Evolutionary conservation across 2,113 vertebrate genomes (phyloP), one percentile per base, ranked within the genome.

Genomic region (Hylia prasina): DNA sequence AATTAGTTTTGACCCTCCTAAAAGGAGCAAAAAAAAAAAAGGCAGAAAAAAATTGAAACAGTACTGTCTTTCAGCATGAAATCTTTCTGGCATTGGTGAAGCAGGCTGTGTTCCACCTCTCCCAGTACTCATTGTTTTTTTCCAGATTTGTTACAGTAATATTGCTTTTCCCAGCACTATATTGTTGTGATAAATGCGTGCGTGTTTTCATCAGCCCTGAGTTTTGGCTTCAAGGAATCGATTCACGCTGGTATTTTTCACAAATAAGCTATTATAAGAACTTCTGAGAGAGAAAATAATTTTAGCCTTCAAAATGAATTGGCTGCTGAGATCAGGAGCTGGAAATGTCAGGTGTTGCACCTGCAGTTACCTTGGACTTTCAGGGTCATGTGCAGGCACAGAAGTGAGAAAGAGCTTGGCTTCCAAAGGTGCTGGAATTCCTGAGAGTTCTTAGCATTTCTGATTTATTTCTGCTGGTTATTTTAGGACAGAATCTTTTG

Each of bases 211-310:
- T 96, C 92, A 95, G 81, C 53, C 93, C 60, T 87, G 78, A 96
- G 96, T 96, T 98, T 87, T 96, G 96, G 82, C 95, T 97, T 96
- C 89, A 57, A 93, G 84, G 82, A 97, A 96, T 96, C 33, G 58
- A 91, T 91, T 88, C 9, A 73, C 39, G 54, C 93, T 94, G 90
- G 89, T 85, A 56, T 88, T 97, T 95, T 92, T 97, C 94, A 94
- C 95, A 92, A 97, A 96, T 97, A 95, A 93, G 77, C 93, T 82
- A 78, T 93, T 90, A 40, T 94, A 93, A 96, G 35, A 87, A 85
- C 78, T 90, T 91, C 66, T 85, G 85, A 93, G 89, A 65, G 77
- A 87, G 83, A 96, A 96, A 90, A 93, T 92, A 93, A 82, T 73
- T 87, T 87, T 48, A 61, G 54, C 77, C 87, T 94, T 95, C 70